Conservation (phyloP, 2,888 invertebrate species). For the Diarsia dahlii region DNA sequence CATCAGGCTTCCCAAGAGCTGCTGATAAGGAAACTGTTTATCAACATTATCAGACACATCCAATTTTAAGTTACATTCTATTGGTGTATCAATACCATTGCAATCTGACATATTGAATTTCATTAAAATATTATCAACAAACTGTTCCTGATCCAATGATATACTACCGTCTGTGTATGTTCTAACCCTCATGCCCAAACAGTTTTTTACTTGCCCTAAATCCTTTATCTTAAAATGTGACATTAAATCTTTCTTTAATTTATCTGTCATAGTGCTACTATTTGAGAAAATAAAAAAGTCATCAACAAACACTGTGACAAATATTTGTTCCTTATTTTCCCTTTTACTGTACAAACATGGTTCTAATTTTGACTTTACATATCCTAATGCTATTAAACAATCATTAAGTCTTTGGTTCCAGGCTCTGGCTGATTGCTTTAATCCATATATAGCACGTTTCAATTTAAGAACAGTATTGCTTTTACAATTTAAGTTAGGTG, state of each 20-base stretch:
- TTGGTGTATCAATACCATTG: constrained; percentile 22
- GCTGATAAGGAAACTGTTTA: background rate
- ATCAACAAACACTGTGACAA: background rate
- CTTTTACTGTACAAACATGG: constrained; percentile 64
- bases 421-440: constrained; percentile 61
- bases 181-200: no score
- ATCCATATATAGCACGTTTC: constrained; percentile 62
- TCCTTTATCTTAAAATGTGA: no score
- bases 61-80: constrained; percentile 25
- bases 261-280: no score
- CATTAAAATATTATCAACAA: background rate
- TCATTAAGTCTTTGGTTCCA: constrained; percentile 63
- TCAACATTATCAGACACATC: background rate
- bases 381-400: constrained; percentile 46
- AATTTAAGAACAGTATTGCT: constrained; percentile 49
- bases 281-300: no score
- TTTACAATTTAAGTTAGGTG: constrained; percentile 22
- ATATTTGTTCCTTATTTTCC: background rate
- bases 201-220: no score
- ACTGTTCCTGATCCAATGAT: no score
- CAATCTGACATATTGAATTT: constrained; percentile 26
- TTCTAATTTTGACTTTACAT: constrained; percentile 55
- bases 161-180: no score
- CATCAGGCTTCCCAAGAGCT: constrained; percentile 2
- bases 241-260: no score